Percentiles rank a stretch among this genome's conserved stretches.
These are phyloP conservation scores for Aleiodes testaceus DNA, from an alignment of 2,888 invertebrate species.

Conservation along the genomic window DNA sequence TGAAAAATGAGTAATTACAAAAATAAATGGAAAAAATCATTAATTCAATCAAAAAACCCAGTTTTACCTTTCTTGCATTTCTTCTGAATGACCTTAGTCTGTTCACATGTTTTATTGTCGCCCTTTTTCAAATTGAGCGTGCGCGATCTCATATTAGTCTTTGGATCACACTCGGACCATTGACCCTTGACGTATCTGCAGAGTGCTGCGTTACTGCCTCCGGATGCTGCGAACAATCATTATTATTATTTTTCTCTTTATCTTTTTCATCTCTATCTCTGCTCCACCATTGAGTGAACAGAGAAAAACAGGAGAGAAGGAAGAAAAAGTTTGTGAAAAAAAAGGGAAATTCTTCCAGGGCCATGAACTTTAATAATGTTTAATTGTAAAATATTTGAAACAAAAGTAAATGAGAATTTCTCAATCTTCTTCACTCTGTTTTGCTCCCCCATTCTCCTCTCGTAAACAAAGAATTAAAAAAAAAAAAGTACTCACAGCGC, in stretches of 20 bases:
- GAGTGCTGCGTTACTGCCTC: conserved; percentile 74
- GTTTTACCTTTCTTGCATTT: conserved; percentile 91
- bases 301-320: not conserved
- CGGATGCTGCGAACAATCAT: conserved; percentile 61
- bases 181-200: conserved; percentile 91
- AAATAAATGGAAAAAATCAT: not conserved
- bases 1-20: not conserved
- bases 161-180: conserved; percentile 91
- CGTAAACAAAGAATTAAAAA: too few species aligned
- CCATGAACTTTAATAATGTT: conserved; percentile 20
- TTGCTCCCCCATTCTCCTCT: conserved; percentile 5
- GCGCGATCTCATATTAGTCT: conserved; percentile 87
- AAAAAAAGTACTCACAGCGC: conserved; percentile 74
- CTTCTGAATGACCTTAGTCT: conserved; percentile 89
- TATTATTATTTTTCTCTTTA: not conserved
- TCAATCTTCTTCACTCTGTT: not conserved
- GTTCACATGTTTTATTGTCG: conserved; percentile 83
- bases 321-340: conserved; percentile 8
- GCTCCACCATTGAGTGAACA: not conserved
- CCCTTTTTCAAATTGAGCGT: conserved; percentile 90
- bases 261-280: conserved; percentile 1
- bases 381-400: conserved; percentile 14
- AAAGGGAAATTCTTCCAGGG: conserved; percentile 14
- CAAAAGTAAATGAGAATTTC: conserved; percentile 19
- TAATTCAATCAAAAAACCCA: conserved; percentile 48